These are phyloP conservation scores for Melanaphis sacchari DNA, from an alignment of 1,140 invertebrate genomes.

Conservation along the genomic window DNA sequence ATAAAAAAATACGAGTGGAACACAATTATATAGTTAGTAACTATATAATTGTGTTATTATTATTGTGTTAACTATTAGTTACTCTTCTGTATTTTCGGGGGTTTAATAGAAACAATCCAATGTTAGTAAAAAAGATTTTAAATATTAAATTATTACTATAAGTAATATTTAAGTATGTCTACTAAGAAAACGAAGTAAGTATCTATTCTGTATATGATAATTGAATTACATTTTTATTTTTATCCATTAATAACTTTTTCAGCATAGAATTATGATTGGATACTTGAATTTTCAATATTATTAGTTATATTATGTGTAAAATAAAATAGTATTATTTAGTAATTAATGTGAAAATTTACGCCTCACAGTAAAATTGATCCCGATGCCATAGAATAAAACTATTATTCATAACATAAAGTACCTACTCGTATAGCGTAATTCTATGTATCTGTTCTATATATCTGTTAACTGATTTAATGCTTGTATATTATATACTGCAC, in stretches of 20 bases:
- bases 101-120: too few relatives aligned
- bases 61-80: too few relatives aligned
- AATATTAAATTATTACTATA: neutral
- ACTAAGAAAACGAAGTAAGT: too few relatives aligned
- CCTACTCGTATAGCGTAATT: neutral
- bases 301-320: neutral
- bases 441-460: neutral
- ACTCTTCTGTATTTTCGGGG: too few relatives aligned
- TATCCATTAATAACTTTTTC: too few relatives aligned
- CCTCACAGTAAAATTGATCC: neutral
- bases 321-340: neutral
- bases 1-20: too few relatives aligned
- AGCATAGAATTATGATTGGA: neutral
- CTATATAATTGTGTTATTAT: too few relatives aligned
- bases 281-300: neutral
- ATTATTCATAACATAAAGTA: neutral
- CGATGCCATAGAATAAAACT: neutral
- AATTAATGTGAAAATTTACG: neutral
- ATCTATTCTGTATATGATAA: too few relatives aligned
- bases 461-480: neutral
- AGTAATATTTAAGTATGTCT: too few relatives aligned
- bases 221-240: too few relatives aligned
- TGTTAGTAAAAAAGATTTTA: neutral
- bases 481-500: neutral
- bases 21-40: too few relatives aligned